Evolutionary conservation across 2,888 invertebrate species (phyloP).

Genomic region (Zhengitettix transpicula): DNA sequence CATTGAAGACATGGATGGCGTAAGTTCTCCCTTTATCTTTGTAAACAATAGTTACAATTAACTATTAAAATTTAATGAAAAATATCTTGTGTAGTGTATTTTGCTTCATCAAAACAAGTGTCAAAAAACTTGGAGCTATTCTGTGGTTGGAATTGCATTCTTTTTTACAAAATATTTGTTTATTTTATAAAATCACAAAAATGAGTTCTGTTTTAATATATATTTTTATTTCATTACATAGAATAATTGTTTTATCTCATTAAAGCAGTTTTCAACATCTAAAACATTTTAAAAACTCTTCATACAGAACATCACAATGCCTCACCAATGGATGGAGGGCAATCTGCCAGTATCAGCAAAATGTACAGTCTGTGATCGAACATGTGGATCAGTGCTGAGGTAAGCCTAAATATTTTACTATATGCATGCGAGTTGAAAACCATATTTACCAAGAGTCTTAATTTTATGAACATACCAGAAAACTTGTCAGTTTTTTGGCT

Average conservation of each 20-base stretch:
- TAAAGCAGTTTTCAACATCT: too few relatives aligned
- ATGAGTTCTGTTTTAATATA: too few relatives aligned
- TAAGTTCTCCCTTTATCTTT: slow-evolving; percentile 27
- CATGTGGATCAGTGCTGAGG: slow-evolving; percentile 89
- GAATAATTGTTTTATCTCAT: too few relatives aligned
- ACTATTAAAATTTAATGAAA: too few relatives aligned
- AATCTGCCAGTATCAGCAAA: slow-evolving; percentile 89
- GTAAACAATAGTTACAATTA: not conserved
- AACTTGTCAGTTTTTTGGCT: too few relatives aligned
- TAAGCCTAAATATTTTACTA: slow-evolving; percentile 23
- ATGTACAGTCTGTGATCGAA: slow-evolving; percentile 86
- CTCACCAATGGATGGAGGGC: slow-evolving; percentile 97
- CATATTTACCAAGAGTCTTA: not conserved
- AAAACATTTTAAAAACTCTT: slow-evolving; percentile 11
- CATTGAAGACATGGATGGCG: slow-evolving; percentile 83
- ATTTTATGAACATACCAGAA: not conserved
- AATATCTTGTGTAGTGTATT: not conserved
- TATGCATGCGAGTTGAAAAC: not conserved
- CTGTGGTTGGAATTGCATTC: too few relatives aligned
- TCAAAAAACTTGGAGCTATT: too few relatives aligned
- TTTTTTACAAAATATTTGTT: too few relatives aligned
- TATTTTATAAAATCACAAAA: too few relatives aligned
- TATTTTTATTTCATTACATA: too few relatives aligned
- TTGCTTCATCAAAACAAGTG: not conserved
- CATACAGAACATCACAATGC: slow-evolving; percentile 74